Evolutionary conservation across 1,140 invertebrate genomes (phyloP), one percentile per base, ranked within the genome.

Genomic region (Drosophila pseudoananassae): DNA sequence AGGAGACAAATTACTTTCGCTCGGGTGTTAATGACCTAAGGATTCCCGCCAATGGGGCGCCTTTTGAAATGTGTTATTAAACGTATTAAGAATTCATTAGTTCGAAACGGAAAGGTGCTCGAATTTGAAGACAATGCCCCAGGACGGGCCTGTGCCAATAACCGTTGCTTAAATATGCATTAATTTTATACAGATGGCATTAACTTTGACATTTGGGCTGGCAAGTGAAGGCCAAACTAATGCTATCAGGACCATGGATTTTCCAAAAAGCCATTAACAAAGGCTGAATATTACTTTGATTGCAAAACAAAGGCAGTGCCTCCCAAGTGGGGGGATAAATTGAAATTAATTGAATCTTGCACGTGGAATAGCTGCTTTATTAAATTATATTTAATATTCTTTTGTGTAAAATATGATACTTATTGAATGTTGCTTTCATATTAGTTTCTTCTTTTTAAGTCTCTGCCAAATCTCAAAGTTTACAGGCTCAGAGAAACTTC

Each of bases 11-110:
- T 81, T 65, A 81, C 82, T 85, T 73, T 43, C 14, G 25, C 17
- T 51, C 40, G 25, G 60, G 56, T 69, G 58, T 74, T 70, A 83
- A 82, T 63, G 78, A 81, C 65, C 56, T 43, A 63, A 17, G 8
- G 0, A 46, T 14, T 23, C 49, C 65, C 38, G n/a, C 29, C 38
- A 43, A 45, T 38, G 72, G n/a, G 54, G 31, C 50, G 43, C 38
- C 71, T 43, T 36, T 55, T 52, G 52, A 65, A 60, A 58, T 68
- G 27, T 59, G 63, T 77, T 85, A 74, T 87, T 81, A 87, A 81
- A 65, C 27, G 73, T 70, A 85, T 85, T 81, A 81, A 78, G 64
- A 85, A 81, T 81, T 85, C 81, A 85, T 85, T 85, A 85, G 81
- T 52, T 68, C 8, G 14, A 47, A 43, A 40, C 40, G 45, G 31